Conservation (phyloP, 2,113 vertebrate genomes). For the Cynoglossus semilaevis region DNA sequence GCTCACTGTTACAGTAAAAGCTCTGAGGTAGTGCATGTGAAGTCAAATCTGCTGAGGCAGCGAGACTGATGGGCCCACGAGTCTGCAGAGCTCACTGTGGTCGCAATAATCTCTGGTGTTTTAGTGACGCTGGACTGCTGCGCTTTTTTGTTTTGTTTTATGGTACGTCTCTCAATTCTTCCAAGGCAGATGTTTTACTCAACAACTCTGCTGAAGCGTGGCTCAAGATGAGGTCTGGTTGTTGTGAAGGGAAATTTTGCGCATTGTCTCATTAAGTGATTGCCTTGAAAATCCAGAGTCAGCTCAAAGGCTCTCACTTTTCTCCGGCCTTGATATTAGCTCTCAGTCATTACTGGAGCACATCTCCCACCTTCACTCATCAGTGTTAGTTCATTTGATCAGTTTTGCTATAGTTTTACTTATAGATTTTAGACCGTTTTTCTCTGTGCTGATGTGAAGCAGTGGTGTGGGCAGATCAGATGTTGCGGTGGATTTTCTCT, state of each 20-base stretch:
- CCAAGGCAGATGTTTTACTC: not conserved
- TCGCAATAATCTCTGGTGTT: slow-evolving; percentile 14
- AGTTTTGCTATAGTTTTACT: too few species aligned
- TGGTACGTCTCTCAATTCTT: not conserved
- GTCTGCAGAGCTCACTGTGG: slow-evolving; percentile 46
- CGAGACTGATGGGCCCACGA: slow-evolving; percentile 39
- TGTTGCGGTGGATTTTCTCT: too few species aligned
- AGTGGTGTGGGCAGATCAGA: too few species aligned
- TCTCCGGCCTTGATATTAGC: not conserved
- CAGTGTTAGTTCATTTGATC: too few species aligned
- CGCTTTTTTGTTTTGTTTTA: not conserved
- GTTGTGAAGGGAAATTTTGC: not conserved
- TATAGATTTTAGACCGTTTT: too few species aligned
- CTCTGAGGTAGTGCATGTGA: slow-evolving; percentile 32
- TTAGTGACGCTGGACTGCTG: not conserved
- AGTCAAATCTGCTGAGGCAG: slow-evolving; percentile 66
- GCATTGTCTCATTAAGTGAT: slow-evolving; percentile 32
- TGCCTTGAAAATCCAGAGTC: not conserved
- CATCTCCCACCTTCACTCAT: too few species aligned
- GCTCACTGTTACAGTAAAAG: slow-evolving; percentile 31
- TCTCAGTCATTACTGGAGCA: too few species aligned
- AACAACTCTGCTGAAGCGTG: not conserved
- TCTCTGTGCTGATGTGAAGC: too few species aligned
- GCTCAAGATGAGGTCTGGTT: not conserved
- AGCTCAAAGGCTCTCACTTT: not conserved